Evolutionary conservation across 2,888 invertebrate genomes (phyloP).

Genomic region (Lingula anatina): DNA sequence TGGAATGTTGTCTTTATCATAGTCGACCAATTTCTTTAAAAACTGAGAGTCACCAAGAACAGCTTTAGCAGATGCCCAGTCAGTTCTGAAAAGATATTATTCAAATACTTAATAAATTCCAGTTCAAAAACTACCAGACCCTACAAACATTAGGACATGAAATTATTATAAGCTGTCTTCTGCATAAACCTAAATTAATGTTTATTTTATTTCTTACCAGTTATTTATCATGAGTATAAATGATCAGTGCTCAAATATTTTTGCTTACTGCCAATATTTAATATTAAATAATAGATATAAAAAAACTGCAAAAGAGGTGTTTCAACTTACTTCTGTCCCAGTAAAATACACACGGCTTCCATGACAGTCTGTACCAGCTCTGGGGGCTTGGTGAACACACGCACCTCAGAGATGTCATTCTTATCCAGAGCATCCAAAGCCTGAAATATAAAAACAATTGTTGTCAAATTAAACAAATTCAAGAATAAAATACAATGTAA

Average conservation of each 20-base stretch:
- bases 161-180: slow-evolving; percentile 3
- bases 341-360: slow-evolving; percentile 83
- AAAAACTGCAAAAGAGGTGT: too few species aligned
- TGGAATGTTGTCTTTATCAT: slow-evolving; percentile 80
- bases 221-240: too few species aligned
- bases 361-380: slow-evolving; percentile 78
- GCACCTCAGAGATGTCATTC: slow-evolving; percentile 82
- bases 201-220: too few species aligned
- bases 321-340: slow-evolving; percentile 69
- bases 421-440: slow-evolving; percentile 82
- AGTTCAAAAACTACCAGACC: neutral
- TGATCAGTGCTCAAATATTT: too few species aligned
- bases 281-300: too few species aligned
- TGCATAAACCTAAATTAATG: too few species aligned
- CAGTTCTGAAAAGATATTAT: slow-evolving; percentile 60
- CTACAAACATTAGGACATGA: neutral
- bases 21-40: slow-evolving; percentile 73
- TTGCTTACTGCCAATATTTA: too few species aligned
- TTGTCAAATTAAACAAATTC: neutral
- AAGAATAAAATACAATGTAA: neutral
- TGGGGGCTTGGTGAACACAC: slow-evolving; percentile 84
- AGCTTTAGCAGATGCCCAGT: slow-evolving; percentile 79
- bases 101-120: neutral
- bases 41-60: slow-evolving; percentile 79
- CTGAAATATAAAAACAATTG: slow-evolving; percentile 14